Evolutionary conservation across 2,113 vertebrate genomes (phyloP).

Genomic region (Motacilla tschutschensis): DNA sequence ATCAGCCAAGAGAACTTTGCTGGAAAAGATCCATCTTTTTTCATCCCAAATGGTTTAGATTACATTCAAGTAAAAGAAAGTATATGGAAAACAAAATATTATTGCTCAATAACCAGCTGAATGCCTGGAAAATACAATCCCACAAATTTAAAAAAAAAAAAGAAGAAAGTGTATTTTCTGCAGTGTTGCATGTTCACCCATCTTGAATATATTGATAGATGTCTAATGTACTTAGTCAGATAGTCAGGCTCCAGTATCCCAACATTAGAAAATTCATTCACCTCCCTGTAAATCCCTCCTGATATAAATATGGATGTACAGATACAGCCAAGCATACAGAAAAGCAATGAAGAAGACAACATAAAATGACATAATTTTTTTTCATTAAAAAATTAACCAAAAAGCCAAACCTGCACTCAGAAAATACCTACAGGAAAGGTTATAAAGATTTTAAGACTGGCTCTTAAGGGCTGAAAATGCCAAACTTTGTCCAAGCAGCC

Average conservation of each 20-base stretch:
- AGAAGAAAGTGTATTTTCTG: neutral
- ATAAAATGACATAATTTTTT: neutral
- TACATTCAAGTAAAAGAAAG: neutral
- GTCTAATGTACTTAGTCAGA: neutral
- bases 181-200: neutral
- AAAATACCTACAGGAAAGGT: neutral
- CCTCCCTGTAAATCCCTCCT: neutral
- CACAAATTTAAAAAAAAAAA: neutral
- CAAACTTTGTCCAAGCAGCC: neutral
- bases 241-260: neutral
- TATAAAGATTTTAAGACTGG: neutral
- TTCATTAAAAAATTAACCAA: neutral
- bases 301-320: neutral
- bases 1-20: neutral
- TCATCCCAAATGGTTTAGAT: neutral
- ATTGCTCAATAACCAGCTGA: neutral
- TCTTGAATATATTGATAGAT: neutral
- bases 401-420: neutral
- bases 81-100: neutral
- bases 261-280: neutral
- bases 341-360: neutral
- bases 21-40: neutral
- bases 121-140: neutral
- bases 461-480: neutral
- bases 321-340: neutral